Evolutionary conservation across 2,113 vertebrate genomes (phyloP), one percentile per base, ranked within the genome.

Genomic region (Macrotis lagotis): DNA sequence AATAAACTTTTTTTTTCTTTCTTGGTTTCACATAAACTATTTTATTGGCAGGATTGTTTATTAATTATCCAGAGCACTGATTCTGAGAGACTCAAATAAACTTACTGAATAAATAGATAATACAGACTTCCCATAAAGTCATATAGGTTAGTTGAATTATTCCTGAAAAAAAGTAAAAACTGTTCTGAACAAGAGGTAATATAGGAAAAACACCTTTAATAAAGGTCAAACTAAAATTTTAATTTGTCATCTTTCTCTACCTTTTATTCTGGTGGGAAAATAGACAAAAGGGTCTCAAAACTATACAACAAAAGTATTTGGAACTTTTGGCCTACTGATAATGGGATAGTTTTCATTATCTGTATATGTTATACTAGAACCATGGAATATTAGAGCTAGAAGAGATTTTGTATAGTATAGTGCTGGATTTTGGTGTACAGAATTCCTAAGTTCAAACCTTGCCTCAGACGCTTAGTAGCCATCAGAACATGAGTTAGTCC

Each of bases 61-160:
- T 97, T 97, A 98, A 97, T 97, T 98, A 98, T 97, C 96, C 92
- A 97, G 94, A 97, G 96, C 94, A 97, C 93, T 96, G 94, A 90
- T 95, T 97, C 96, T 97, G 74, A 95, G 96, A 96, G 92, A 53
- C 92, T 97, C 90, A 97, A 88, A 94, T 74, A 95, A 97, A 19
- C 37, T 59, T 96, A 95, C 93, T 96, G 97, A 97, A 97, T 97
- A 96, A 96, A 97, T 96, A 96, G 96, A 96, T 97, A 96, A 94
- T 90, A 28, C 51, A 96, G 94, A 95, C 25, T 96, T 96, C 93
- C 83, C 59, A 66, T 91, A 94, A 95, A 59, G 94, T 91, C 93
- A 97, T 91, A 51, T 96, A 92, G 96, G 37, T 94, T 96, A 96
- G 89, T 95, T 94, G 92, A 88, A 89, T 96, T 97, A 95, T 96